Evolutionary conservation across 2,113 vertebrate species (phyloP).

Genomic region (Lepus americanus): DNA sequence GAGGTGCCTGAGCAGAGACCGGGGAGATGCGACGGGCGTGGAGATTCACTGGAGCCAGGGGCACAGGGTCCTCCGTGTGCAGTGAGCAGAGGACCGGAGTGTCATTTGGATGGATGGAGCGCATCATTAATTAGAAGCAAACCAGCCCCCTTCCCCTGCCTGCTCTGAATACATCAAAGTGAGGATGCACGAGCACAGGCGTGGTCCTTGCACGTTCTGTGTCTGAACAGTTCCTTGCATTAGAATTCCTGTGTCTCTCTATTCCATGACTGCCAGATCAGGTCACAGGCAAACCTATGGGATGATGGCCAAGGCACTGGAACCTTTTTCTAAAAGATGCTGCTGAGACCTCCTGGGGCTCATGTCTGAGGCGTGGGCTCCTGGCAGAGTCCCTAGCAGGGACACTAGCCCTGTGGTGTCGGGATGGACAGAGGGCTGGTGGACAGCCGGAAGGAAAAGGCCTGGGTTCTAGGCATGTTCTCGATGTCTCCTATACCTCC

Average conservation of each 20-base stretch:
- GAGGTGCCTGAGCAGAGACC: neutral
- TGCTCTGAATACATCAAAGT: slow-evolving; percentile 64
- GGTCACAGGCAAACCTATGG: neutral
- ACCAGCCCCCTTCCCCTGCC: slow-evolving; percentile 57
- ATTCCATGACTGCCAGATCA: slow-evolving; percentile 35
- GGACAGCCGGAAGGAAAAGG: neutral
- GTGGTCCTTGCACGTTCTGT: neutral
- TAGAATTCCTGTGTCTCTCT: neutral
- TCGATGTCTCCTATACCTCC: neutral
- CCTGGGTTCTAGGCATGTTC: neutral
- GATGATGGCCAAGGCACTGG: neutral
- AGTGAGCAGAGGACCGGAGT: neutral
- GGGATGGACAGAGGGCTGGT: neutral
- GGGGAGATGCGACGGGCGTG: neutral
- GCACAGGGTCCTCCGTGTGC: neutral
- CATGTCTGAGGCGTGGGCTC: neutral
- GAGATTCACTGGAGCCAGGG: neutral
- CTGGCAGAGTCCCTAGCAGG: neutral
- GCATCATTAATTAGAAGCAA: slow-evolving; percentile 69
- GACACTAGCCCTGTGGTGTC: neutral
- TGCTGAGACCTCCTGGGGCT: neutral
- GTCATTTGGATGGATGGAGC: slow-evolving; percentile 55
- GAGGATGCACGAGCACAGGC: neutral
- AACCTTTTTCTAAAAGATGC: neutral
- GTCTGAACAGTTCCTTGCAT: slow-evolving; percentile 55